Evolutionary conservation across 2,797 vertebrate genomes (phyloP), one percentile per base, ranked within the genome.

Genomic region (Hyperoplus lanceolatus): DNA sequence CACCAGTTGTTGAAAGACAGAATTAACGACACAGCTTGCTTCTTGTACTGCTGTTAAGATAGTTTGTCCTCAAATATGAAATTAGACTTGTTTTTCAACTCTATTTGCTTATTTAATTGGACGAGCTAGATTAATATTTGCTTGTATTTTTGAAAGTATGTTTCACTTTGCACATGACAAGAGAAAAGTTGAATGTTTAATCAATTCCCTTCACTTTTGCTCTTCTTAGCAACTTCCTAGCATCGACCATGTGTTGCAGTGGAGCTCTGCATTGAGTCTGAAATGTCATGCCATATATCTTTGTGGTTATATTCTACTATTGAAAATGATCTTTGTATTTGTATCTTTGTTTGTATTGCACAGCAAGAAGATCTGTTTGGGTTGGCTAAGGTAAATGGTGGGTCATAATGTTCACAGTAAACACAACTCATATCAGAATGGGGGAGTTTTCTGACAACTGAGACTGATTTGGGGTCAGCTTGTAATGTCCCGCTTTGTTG

Each of bases 341-440:
- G 7, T n/a, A 45, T 42, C 61, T 9, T 70, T 3, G 29, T 48
- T 68, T 12, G 7, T n/a, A 45, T 42, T 64, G 29, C 56, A 45
- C 66, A 65, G 69, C 77, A 70, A 53, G 15, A 72, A 53, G 29
- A 67, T 15, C 51, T 65, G 14, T 63, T 80, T 56, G 55, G 57
- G 60, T 60, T 68, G 49, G 70, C 18, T 59, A 61, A 68, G 21
- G 46, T 43, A 68, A 57, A 69, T 21, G 10, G 16, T 50, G 18
- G 15, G 18, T 6, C 42, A 36, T 5, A 62, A 38, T 57, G 54
- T 48, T 65, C 14, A 45, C 16, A 61, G 36, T 60, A 58, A 74
- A 60, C 36, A 60, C 45, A 7, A 11, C 62, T 77, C 14, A 29
- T 55, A 71, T 69, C 16, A 71, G 53, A 12, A 62, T 38, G 38